Evolutionary conservation across 2,888 invertebrate genomes (phyloP), one percentile per base, ranked within the genome.

Genomic region (Dastarcus helophoroides): DNA sequence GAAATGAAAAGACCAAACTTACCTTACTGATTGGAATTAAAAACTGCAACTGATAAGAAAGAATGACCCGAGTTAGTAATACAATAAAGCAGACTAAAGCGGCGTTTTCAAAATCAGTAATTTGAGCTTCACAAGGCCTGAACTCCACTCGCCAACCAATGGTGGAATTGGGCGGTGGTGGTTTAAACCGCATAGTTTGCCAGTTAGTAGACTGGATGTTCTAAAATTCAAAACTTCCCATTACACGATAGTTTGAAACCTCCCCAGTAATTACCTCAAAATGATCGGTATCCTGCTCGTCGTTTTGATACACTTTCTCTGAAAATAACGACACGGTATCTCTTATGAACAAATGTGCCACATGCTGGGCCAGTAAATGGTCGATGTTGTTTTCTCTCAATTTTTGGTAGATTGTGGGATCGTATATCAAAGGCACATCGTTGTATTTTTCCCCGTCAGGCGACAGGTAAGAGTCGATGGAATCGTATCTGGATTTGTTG

Each of bases 131-230:
- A 59, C 97, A 97, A 22, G 98, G 97, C 14, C 98, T 77, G 68
- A 99, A 99, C 68, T 99, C 98, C 1, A 99, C 98, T 43, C 98
- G 74, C 98, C 98, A 99, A 19, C 98, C 98, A 51, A 99, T 98
- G 28, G 86, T 71, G 5, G 91, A 89, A 58, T 91, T 81, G 0
- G 93, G 89, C 13, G 94, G 93, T 23, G 97, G 97, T 15, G 95
- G 95, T 65, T 98, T 98, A 66, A 98, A 98, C 22, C 93, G 72
- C 93, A 97, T 93, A 16, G 94, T 93, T 65, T 97, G 95, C 97
- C 97, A 97, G 67, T 97, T 97, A 14, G 97, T 97, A 1, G 95
- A 95, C 58, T 97, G 95, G 45, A 97, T 93, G 58, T 97, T 97
- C 86, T 89, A 58, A 3, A 58, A 56, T 41, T 31, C 39, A 40